Base-by-base conservation (phyloP, 2,797 vertebrate species). In the Liparis tanakae region DNA sequence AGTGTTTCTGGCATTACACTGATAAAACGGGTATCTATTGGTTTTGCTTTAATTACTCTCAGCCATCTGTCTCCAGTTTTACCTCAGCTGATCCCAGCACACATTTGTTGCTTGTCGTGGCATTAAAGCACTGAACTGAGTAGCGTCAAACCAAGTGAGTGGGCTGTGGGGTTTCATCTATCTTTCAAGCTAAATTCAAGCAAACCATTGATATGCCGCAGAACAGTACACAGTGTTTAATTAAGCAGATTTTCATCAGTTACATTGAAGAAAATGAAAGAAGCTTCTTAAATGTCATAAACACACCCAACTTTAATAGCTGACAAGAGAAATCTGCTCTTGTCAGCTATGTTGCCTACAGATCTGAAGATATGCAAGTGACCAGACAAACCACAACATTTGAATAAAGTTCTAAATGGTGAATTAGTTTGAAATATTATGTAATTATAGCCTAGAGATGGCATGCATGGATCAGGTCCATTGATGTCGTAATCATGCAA, bases 11-110 rank as follows among this genome's bases (percentile, higher is more conserved):
- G 85, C 81, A 69, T 67, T 53, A 46, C 37, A 9, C 56, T 44
- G 58, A 79, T 74, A 79, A 86, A 82, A 76, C 72, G 78, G 74
- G 46, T 79, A 81, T 80, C 74, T 68, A 75, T 80, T 83, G 83
- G 77, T 75, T 81, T 79, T 65, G 65, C 69, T 85, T 81, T 86
- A 85, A 88, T 86, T 86, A 84, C 82, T 72, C n/a, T 5, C 53
- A 71, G 82, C 88, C 90, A 91, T 90, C 90, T 91, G 88, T 87
- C 85, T 79, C 44, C 80, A 63, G 59, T 88, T 84, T 74, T 82
- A 89, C 87, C 82, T 89, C 75, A 71, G 76, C 55, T 70, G 78
- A 87, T 86, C 74, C 71, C 62, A 76, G 80, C 9, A 18, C 62
- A 72, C 64, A 66, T 85, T 82, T 36, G 74, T 78, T 84, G 83